Evolutionary conservation across 2,113 vertebrate genomes (phyloP).

Genomic region (Terrapene triunguis): DNA sequence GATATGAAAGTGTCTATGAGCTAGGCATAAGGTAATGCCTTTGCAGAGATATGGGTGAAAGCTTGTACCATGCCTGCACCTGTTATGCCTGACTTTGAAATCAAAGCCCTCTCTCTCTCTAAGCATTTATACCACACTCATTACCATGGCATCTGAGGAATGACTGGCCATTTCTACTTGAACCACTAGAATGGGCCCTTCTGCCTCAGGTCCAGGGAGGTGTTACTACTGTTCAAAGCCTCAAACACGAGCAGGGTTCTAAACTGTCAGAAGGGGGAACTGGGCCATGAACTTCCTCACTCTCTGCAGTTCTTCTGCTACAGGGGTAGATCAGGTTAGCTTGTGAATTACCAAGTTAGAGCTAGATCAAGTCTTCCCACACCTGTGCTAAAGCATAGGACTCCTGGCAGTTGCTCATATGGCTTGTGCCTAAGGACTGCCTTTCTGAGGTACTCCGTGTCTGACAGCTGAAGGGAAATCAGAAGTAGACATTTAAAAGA

Average conservation of each 20-base stretch:
- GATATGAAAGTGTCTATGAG: not conserved
- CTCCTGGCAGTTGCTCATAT: not conserved
- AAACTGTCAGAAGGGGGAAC: not conserved
- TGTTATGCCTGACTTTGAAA: not conserved
- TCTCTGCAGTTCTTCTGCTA: not conserved
- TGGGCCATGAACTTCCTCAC: not conserved
- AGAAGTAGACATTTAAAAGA: not conserved
- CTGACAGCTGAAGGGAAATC: not conserved
- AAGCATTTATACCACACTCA: not conserved
- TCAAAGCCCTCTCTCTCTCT: not conserved
- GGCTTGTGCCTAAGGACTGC: not conserved
- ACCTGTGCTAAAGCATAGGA: not conserved
- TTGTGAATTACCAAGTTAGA: not conserved
- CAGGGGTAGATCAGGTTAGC: not conserved
- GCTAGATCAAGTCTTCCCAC: not conserved
- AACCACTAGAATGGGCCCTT: not conserved
- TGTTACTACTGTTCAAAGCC: not conserved
- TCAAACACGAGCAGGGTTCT: not conserved
- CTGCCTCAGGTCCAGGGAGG: not conserved
- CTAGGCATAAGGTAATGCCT: not conserved
- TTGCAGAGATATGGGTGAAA: not conserved
- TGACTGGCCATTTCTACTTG: not conserved
- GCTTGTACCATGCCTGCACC: not conserved
- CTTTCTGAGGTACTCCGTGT: not conserved
- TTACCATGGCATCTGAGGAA: not conserved